Percentiles rank a stretch among this genome's conserved stretches.
Evolutionary conservation across 2,113 vertebrate species (phyloP).

Genomic region (Nothobranchius furzeri): DNA sequence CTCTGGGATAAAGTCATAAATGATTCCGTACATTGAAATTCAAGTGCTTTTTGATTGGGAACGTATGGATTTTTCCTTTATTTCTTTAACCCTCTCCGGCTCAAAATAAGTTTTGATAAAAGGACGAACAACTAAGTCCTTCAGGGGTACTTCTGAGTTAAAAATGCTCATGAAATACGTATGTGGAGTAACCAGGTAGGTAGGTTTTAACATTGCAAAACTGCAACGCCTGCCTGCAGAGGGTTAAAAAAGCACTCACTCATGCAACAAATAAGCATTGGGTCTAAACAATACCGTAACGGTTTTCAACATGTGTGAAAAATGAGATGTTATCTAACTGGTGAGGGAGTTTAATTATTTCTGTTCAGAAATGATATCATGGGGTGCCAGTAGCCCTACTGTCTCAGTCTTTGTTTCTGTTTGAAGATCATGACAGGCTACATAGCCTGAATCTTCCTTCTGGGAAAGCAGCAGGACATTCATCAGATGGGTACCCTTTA

Average conservation of each 20-base stretch:
- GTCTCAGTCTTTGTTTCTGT: slow-evolving; percentile 57
- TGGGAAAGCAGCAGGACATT: slow-evolving; percentile 65
- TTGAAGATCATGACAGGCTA: slow-evolving; percentile 65
- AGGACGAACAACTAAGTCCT: no score
- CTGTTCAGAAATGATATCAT: slow-evolving; percentile 60
- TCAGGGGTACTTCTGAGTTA: no score
- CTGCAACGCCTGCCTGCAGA: no score
- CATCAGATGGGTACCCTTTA: slow-evolving; percentile 56
- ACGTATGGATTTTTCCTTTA: slow-evolving; percentile 47
- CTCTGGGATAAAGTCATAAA: slow-evolving; percentile 37
- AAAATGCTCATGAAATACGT: no score
- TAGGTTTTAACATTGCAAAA: slow-evolving; percentile 20
- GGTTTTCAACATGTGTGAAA: slow-evolving; percentile 52
- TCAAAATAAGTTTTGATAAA: no score
- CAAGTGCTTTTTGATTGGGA: slow-evolving; percentile 39
- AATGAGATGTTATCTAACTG: slow-evolving; percentile 46
- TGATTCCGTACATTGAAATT: slow-evolving; percentile 45
- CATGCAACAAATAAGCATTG: slow-evolving; percentile 43
- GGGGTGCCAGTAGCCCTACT: slow-evolving; percentile 32
- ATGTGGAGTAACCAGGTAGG: no score
- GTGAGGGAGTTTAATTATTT: slow-evolving; percentile 18
- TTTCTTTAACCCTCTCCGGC: slow-evolving; percentile 14
- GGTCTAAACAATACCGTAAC: slow-evolving; percentile 44
- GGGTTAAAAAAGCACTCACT: neutral
- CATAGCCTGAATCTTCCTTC: slow-evolving; percentile 58